Conservation (phyloP, 2,113 vertebrate genomes). For the Clarias batrachus region DNA sequence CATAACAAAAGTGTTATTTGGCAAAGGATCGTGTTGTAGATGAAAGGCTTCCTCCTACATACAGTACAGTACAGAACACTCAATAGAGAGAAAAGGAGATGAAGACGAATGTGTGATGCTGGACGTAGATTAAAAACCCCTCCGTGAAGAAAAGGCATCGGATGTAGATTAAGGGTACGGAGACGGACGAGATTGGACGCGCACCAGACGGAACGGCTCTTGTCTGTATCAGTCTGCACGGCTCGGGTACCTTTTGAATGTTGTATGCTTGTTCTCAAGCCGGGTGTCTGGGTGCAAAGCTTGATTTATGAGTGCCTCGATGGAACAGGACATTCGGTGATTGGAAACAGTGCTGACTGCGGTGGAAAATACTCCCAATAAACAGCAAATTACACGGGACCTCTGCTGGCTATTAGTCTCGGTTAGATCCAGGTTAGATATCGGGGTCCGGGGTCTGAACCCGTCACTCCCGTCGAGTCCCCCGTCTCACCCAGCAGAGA, state of each 20-base stretch:
- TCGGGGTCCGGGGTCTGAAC: slow-evolving; percentile 45
- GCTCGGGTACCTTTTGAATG: slow-evolving; percentile 56
- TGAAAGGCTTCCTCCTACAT: slow-evolving; percentile 13
- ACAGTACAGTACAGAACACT: not conserved
- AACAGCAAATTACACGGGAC: slow-evolving; percentile 79
- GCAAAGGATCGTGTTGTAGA: not conserved
- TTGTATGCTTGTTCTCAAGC: slow-evolving; percentile 60
- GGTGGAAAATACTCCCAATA: slow-evolving; percentile 78
- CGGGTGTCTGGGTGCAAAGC: slow-evolving; percentile 60
- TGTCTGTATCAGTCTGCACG: slow-evolving; percentile 47
- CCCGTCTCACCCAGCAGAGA: slow-evolving; percentile 53
- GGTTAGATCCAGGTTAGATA: slow-evolving; percentile 62
- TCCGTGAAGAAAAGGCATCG: slow-evolving; percentile 32
- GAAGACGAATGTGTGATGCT: slow-evolving; percentile 47
- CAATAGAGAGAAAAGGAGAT: slow-evolving; percentile 43
- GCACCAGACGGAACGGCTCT: slow-evolving; percentile 54
- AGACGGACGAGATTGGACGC: slow-evolving; percentile 50
- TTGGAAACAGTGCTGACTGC: slow-evolving; percentile 74
- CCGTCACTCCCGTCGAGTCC: slow-evolving; percentile 52
- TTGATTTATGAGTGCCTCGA: slow-evolving; percentile 80
- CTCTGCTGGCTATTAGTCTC: slow-evolving; percentile 73
- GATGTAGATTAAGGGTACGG: slow-evolving; percentile 49
- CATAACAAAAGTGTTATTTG: slow-evolving; percentile 12
- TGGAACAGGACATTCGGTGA: slow-evolving; percentile 76
- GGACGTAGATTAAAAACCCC: slow-evolving; percentile 51